Evolutionary conservation across 2,113 vertebrate genomes (phyloP), one percentile per base, ranked within the genome.

Genomic region (Smithornis capensis): DNA sequence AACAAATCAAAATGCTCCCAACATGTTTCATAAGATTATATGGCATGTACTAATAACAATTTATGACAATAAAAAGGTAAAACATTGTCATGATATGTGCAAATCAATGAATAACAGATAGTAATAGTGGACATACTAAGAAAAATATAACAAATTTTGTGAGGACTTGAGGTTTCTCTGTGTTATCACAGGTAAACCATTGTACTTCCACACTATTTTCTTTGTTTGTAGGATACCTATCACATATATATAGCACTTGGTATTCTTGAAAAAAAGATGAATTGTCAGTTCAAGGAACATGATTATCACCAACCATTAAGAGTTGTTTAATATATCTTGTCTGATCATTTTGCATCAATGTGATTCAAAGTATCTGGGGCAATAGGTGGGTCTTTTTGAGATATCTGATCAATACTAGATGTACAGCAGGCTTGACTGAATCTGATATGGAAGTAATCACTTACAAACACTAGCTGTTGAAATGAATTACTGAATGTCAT

Each of bases 401-500:
- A 79, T 24, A 86, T 83, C 77, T 65, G 91, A 87, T 93, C 84
- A 90, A 23, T 68, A 65, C 57, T 67, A 77, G 83, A 63, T 91
- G 87, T 59, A 44, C 42, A 94, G 50, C 35, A 60, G 45, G 53
- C 78, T 76, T 73, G 83, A 89, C 62, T 92, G 74, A 90, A 82
- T 83, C 73, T 67, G 55, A 38, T 85, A 27, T 57, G 81, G 93
- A 96, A 83, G 71, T 87, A 94, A 94, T 92, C 74, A 95, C 83
- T 94, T 97, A 93, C 93, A 94, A 97, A 94, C 83, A 96, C 92
- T 92, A 67, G 8, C 40, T 56, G 86, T 90, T 77, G 92, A 98
- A 98, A 97, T 97, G 64, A 97, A 97, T 97, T 97, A 97, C 94
- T 44, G 27, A 83, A 90, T 97, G 97, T 96, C 96, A 97, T 94